phyloP scores from a whole-genome alignment of 2,888 invertebrate genomes.

The Megamerina dolium region DNA sequence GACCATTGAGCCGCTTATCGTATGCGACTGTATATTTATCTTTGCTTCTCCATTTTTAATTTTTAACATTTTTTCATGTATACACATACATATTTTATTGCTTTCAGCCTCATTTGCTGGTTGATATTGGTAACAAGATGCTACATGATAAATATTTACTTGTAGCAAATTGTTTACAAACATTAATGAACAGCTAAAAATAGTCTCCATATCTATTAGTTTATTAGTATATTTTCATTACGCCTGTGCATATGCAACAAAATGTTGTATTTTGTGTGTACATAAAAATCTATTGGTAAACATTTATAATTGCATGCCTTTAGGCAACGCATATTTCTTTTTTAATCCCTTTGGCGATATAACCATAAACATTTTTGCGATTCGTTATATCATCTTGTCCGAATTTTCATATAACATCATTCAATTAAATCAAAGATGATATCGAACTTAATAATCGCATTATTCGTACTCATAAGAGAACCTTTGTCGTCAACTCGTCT shows the following conservation, averaged over 20 bases:
- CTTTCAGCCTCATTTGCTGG: background rate
- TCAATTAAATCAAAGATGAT: too few species aligned
- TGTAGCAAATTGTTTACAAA: background rate
- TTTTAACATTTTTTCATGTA: too few species aligned
- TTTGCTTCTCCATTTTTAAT: too few species aligned
- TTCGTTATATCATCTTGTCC: too few species aligned
- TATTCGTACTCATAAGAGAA: too few species aligned
- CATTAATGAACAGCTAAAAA: background rate
- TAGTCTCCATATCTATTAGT: background rate
- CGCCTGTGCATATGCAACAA: background rate
- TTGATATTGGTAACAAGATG: background rate
- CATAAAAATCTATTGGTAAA: background rate
- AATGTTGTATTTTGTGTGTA: background rate
- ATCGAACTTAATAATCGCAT: too few species aligned
- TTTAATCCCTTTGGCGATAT: too few species aligned
- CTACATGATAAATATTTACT: background rate
- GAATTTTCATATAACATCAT: too few species aligned
- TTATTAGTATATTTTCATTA: background rate
- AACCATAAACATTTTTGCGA: too few species aligned
- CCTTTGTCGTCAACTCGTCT: too few species aligned
- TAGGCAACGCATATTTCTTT: background rate
- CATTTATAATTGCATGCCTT: background rate
- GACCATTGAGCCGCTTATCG: slow-evolving; percentile 58
- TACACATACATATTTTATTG: too few species aligned
- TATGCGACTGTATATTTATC: too few species aligned